Evolutionary conservation across 2,888 invertebrate species (phyloP), one percentile per base, ranked within the genome.

Genomic region (Ethmia dodecea): DNA sequence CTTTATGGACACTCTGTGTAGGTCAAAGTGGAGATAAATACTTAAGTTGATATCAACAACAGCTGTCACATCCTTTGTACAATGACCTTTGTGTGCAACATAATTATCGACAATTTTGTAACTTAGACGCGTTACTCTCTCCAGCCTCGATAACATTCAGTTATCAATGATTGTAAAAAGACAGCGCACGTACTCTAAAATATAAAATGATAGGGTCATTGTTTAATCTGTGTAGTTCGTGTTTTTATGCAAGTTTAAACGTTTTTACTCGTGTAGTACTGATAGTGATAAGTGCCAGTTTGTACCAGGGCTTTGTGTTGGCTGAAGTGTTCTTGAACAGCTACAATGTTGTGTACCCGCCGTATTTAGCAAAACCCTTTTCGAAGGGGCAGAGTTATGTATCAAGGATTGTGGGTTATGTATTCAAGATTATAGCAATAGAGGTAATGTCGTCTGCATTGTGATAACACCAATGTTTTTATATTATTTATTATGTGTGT

Each of bases 311-410:
- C 13, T 84, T 86, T 46, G 70, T 84, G 38, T 47, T 81, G 5
- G 68, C 61, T 5, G 84, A 86, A 64, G 66, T 84, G 48, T 67
- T 81, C 31, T 38, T 83, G 9, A 79, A 84, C 37, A 78, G 73
- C 47, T 78, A 69, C 26, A 62, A 70, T 37, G 52, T 65, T 18
- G 59, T 80, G 45, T 84, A 79, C 35, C 80, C 81, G 0, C 73
- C 76, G 12, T 70, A 66, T 47, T 53, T 84, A 31, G 60, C 68
- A 1, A 65, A 67, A 13, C 52, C 63, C 4, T 40, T 75, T 3
- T 39, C 42, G 2, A 49, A 34, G 20, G 34, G 60, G 2, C 52
- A 65, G 16, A 45, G 40, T 40, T 36, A 44, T 22, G 42, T 63
- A 5, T 38, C 50, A 0, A 32, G 38, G 18, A 42, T 69, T 1